Evolutionary conservation across 2,113 vertebrate genomes (phyloP), one percentile per base, ranked within the genome.

Genomic region (Suricata suricatta): DNA sequence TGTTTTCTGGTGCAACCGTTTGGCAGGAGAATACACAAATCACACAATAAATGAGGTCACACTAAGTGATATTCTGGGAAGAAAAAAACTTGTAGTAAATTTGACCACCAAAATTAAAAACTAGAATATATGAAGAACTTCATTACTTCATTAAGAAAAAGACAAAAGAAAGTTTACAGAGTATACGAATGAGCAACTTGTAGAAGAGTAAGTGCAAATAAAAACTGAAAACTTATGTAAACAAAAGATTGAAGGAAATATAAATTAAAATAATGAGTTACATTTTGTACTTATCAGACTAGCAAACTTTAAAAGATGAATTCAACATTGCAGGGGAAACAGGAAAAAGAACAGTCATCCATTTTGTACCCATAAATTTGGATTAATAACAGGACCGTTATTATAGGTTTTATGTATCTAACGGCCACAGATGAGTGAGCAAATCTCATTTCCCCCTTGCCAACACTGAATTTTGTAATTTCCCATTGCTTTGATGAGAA

Each of bases 221-320:
- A 89, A 79, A 76, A 89, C 79, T 38, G 23, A 88, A 88, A 85
- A 47, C 23, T 4, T n/a, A 71, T 41, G 96, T 93, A 90, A 93
- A 87, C 66, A 19, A 11, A 76, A 71, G 86, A 33, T 29, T 71
- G 7, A 27, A 7, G 38, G 66, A 10, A 88, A 57, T n/a, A 25
- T 17, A 87, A 89, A 88, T 47, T 91, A 50, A 95, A 88, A 52
- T 77, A 66, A 60, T 11, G 2, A 57, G 19, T 76, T 83, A 29
- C 2, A 50, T 69, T 88, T 88, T 60, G 41, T 85, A 57, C 17
- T 50, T 74, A 31, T 63, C n/a, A 91, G 44, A n/a, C 1, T 64
- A 35, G 21, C 15, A 92, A 47, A 35, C 80, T 50, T 88, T 21
- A 71, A 82, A 38, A 72, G 10, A 74, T 79, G 31, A 83, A n/a